Percentiles rank a stretch among this genome's conserved stretches.
Conservation (phyloP, 2,113 vertebrate species). For the Dicaeum eximium region DNA sequence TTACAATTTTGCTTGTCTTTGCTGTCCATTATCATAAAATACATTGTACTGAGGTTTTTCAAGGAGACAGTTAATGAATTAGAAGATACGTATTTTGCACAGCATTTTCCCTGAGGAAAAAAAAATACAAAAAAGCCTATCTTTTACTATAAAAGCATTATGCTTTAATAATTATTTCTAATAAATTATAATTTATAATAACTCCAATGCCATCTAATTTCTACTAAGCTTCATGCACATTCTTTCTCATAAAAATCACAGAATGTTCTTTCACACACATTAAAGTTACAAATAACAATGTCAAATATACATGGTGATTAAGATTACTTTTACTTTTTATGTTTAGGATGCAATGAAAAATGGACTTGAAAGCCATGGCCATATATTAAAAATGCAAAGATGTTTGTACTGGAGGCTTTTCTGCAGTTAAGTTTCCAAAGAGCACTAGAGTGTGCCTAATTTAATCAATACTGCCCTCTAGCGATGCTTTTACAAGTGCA, state of each 20-base stretch:
- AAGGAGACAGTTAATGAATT: constrained; percentile 10
- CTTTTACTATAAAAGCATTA: not conserved
- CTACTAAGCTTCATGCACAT: not conserved
- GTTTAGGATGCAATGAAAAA: not conserved
- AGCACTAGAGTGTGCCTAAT: not conserved
- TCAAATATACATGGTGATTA: not conserved
- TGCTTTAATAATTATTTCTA: not conserved
- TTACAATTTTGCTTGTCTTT: constrained; percentile 33
- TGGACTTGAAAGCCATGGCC: not conserved
- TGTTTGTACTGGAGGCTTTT: not conserved
- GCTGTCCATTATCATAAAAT: constrained; percentile 26
- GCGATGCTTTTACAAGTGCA: constrained; percentile 32
- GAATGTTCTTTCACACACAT: not conserved
- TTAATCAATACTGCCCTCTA: constrained; percentile 62
- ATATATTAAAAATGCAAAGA: not conserved
- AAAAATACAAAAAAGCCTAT: not conserved
- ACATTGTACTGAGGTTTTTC: not conserved
- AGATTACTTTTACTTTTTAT: not conserved
- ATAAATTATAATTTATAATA: not conserved
- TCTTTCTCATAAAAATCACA: not conserved
- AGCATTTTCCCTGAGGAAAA: not conserved
- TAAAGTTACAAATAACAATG: not conserved
- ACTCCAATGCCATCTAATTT: not conserved
- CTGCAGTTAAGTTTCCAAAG: not conserved
- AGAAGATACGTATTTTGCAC: not conserved